Evolutionary conservation across 2,797 vertebrate species (phyloP), one percentile per base, ranked within the genome.

Genomic region (Odontamblyopus rebecca): DNA sequence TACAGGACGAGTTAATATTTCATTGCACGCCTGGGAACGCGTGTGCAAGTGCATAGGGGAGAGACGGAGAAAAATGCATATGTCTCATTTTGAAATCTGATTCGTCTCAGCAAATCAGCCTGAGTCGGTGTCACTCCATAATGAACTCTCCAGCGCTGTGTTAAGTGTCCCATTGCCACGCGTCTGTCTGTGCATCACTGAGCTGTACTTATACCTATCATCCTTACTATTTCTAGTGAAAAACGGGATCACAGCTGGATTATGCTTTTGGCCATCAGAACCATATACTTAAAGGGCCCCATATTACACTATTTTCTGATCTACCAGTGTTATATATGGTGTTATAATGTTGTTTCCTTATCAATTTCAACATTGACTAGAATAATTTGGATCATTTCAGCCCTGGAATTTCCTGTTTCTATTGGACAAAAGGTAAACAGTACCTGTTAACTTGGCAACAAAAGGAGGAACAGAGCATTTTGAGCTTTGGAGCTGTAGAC

Each of bases 1-100:
- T 86, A 90, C 82, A 87, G 89, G 83, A 86, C 32, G 72, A 90
- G 90, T 93, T 92, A 88, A 93, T 93, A 92, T 93, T 92, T 93
- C 86, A 93, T 88, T 78, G 87, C 84, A 76, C 72, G 72, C 83
- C 77, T 80, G 84, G 85, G 77, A 86, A 86, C 70, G 74, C 80
- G 81, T 77, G 88, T 78, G 68, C 75, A 83, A 15, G 56, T 27
- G 56, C 11, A 29, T 81, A 73, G 73, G 68, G 70, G 80, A 18
- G 26, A 71, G 76, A 81, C 74, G 81, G 85, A 80, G 81, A 38
- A 78, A 86, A 82, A 84, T 77, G 74, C 72, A 85, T 79, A 86
- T 83, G 89, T 88, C 89, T 92, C 86, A 91, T 93, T 94, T 92
- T 84, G 85, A 84, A 87, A 87, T 90, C 89, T 90, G 88, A 92